Base-by-base conservation (phyloP, 2,797 vertebrate genomes). In the Lepidocolaptes lacrymiger region DNA sequence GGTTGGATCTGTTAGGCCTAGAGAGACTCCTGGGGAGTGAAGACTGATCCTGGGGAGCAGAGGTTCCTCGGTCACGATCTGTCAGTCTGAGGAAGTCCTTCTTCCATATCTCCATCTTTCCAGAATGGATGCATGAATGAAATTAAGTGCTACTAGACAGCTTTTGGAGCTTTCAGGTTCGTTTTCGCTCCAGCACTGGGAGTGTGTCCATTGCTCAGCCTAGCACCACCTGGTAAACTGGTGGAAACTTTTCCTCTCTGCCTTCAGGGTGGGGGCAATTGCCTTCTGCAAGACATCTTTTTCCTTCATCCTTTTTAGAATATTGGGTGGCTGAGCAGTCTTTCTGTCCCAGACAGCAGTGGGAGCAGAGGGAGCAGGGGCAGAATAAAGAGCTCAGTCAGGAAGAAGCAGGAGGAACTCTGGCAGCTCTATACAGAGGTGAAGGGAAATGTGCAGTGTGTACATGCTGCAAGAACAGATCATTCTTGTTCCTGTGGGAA, bases 371-470 rank as follows among this genome's bases (percentile, higher is more conserved):
- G 54, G 76, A 91, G 58, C 68, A 69, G 77, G 12, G 62, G 43
- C 68, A 93, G 64, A 67, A 43, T 30, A 27, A 49, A 77, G 48
- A 48, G 37, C 43, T 61, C 34, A 46, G 46, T 88, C 20, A 20
- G 78, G 87, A 87, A 66, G 92, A 21, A 85, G 68, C 26, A 56
- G 68, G 63, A 93, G 71, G 62, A 91, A 6, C 71, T 75, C 54
- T 23, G 75, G 49, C 48, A 81, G 39, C 54, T 83, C 49, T 19
- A 4, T 28, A n/a, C 0, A 0, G 55, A 88, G 83, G 69, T 72
- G 80, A 84, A 71, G 66, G 88, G 92, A 93, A 94, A 81, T 36
- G 34, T 6, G 4, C 34, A 58, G 83, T 6, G 34, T 0, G 1
- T 76, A 12, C 2, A 1, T 52, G 68, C 67, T 90, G 76, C 66